Percentiles rank a stretch among this genome's conserved stretches.
These are phyloP conservation scores for Arenicola marina DNA, from an alignment of 2,888 invertebrate species.

Conservation along the genomic window DNA sequence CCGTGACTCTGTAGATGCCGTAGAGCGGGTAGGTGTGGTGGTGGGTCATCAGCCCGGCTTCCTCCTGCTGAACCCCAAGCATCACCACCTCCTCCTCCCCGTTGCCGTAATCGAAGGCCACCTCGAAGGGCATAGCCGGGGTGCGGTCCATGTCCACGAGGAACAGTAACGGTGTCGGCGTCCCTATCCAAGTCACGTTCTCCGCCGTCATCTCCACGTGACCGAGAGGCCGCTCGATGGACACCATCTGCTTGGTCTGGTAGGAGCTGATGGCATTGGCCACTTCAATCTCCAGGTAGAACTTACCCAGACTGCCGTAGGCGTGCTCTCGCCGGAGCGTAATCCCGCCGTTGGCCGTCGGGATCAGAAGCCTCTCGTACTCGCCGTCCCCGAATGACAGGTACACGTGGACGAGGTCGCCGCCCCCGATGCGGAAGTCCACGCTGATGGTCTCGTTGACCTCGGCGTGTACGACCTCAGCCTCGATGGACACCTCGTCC, in stretches of 20 bases:
- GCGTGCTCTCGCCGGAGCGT: conserved; percentile 16
- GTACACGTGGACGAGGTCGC: conserved; percentile 42
- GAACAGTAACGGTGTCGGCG: conserved; percentile 40
- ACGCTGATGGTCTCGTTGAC: conserved; percentile 4
- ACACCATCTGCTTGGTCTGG: conserved; percentile 36
- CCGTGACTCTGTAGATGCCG: conserved; percentile 50
- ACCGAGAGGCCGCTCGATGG: conserved; percentile 51
- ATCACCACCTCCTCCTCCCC: conserved; percentile 35
- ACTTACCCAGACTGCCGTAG: conserved; percentile 45
- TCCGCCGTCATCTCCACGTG: conserved; percentile 29
- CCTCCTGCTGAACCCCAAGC: conserved; percentile 13
- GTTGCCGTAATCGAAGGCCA: conserved; percentile 46
- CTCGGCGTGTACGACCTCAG: conserved; percentile 1
- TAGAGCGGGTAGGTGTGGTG: conserved; percentile 45
- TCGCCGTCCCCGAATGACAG: conserved; percentile 45
- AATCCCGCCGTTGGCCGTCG: conserved; percentile 8
- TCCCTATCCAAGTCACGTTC: conserved; percentile 41
- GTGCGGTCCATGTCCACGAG: conserved; percentile 40
- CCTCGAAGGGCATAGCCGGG: conserved; percentile 35
- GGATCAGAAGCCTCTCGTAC: conserved; percentile 37
- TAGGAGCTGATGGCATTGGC: conserved; percentile 46
- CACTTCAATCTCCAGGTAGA: conserved; percentile 37
- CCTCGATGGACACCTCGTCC: background rate
- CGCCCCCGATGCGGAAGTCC: conserved; percentile 13
- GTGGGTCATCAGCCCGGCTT: conserved; percentile 31